Conservation (phyloP, 2,888 invertebrate species). For the Meandrusa payeni region DNA sequence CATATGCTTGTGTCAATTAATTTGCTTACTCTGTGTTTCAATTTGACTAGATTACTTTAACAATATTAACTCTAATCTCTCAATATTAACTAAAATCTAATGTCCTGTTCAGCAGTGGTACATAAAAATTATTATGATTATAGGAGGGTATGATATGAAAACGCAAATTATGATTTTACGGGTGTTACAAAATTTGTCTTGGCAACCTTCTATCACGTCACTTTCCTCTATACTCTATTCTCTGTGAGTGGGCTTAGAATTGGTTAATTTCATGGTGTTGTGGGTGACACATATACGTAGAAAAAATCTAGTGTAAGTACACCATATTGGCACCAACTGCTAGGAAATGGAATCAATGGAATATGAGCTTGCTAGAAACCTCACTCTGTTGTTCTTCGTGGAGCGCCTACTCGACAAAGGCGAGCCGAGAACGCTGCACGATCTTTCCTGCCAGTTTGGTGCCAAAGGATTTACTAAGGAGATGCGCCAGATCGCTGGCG, state of each 20-base stretch:
- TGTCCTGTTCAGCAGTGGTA: too few relatives aligned
- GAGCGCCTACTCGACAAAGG: slow-evolving; percentile 98
- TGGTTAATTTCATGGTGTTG: slow-evolving; percentile 79
- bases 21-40: too few relatives aligned
- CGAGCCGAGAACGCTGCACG: slow-evolving; percentile 96
- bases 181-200: slow-evolving; percentile 21
- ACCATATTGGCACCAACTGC: slow-evolving; percentile 77
- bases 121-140: too few relatives aligned
- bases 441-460: slow-evolving; percentile 99
- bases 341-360: slow-evolving; percentile 94
- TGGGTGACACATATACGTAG: slow-evolving; percentile 80
- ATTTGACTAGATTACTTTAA: too few relatives aligned
- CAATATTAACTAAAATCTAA: too few relatives aligned
- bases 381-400: slow-evolving; percentile 98
- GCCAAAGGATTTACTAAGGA: slow-evolving; percentile 99
- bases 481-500: slow-evolving; percentile 97
- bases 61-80: too few relatives aligned
- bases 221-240: slow-evolving; percentile 53
- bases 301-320: slow-evolving; percentile 75
- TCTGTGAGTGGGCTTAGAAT: slow-evolving; percentile 59
- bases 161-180: neutral
- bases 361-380: slow-evolving; percentile 95
- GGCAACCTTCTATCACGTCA: slow-evolving; percentile 43
- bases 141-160: too few relatives aligned
- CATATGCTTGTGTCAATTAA: too few relatives aligned